Conservation (phyloP, 2,113 vertebrate genomes). For the Synodontis membranacea region DNA sequence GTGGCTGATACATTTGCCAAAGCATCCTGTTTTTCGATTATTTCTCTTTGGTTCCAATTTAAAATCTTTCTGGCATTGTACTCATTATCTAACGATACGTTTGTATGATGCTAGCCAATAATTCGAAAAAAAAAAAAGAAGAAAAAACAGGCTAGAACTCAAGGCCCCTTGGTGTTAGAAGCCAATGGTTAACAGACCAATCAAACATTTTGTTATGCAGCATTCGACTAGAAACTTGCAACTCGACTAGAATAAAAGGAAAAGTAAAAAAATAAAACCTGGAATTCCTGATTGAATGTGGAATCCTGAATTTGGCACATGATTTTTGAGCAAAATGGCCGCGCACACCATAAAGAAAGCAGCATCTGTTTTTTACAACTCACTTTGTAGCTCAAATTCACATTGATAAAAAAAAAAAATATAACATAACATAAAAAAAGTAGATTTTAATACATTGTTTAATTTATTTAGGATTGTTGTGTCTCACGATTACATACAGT, state of each 20-base stretch:
- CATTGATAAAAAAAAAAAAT: neutral
- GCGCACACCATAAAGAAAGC: neutral
- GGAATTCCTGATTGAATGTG: neutral
- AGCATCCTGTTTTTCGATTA: no score
- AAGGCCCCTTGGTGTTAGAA: no score
- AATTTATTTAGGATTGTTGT: neutral
- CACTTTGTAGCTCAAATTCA: neutral
- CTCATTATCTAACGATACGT: neutral
- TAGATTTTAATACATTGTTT: neutral
- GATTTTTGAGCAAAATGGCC: neutral
- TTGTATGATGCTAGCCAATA: neutral
- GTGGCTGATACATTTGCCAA: no score
- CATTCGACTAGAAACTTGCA: neutral
- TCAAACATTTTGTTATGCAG: neutral
- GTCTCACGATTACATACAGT: neutral
- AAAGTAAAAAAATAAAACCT: neutral
- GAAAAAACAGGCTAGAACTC: neutral
- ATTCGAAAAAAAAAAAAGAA: neutral
- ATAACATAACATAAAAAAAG: no score
- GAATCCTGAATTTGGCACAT: neutral
- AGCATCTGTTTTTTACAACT: no score
- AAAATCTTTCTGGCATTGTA: no score
- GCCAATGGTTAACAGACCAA: neutral
- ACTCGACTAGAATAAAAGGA: neutral
- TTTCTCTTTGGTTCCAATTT: no score